Evolutionary conservation across 2,797 vertebrate species (phyloP), one percentile per base, ranked within the genome.

Genomic region (Coendou prehensilis): DNA sequence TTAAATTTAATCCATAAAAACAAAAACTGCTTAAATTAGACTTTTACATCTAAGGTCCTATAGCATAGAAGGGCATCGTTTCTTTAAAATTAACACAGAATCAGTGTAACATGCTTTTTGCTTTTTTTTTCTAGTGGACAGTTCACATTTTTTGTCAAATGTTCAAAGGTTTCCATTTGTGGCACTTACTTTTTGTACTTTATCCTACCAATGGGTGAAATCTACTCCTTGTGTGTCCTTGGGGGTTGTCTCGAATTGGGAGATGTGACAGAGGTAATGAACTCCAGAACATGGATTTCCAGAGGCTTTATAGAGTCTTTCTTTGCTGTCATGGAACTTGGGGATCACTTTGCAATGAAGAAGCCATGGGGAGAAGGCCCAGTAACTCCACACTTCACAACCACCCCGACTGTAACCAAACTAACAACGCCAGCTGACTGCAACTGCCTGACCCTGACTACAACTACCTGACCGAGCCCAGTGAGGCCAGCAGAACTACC

Each of bases 71-170:
- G 1, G 6, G 5, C 30, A 84, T 23, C 14, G 33, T 78, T 83
- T 59, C 14, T 89, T 87, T 94, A 57, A 57, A 89, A 71, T 79
- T 37, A 87, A 92, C 54, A 81, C 64, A 88, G 54, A 50, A 67
- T 87, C 79, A 54, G 47, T 52, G 17, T 76, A 57, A 14, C 37
- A 33, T 78, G 7, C 33, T 54, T 84, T 71, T 89, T 45, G n/a
- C 13, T 13, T 10, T 11, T 85, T 54, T 71, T 73, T 69, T 61
- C 73, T 76, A 64, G 20, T 76, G 11, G n/a, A 80, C 37, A 75
- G 20, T 73, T 93, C 73, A 69, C 59, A 23, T 69, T 11, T 50
- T 37, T 63, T 79, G 75, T 80, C 22, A 57, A 50, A 80, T 89
- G 86, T 71, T 94, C 54, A 57, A 87, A 47, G 30, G 8, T 79